Conservation (phyloP, 2,888 invertebrate species). For the Athrips mouffetella region DNA sequence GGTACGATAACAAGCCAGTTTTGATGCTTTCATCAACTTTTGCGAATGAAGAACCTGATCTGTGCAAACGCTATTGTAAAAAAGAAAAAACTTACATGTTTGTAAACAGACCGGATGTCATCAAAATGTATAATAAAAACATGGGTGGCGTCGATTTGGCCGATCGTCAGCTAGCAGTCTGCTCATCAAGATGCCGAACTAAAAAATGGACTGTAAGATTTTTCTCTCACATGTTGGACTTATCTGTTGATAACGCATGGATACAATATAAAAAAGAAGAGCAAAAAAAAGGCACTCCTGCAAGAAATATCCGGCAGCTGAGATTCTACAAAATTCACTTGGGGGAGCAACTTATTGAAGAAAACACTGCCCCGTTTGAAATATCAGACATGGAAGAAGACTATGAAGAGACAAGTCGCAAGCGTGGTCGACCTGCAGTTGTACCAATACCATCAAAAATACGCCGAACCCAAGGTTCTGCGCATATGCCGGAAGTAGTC, state of each 20-base stretch:
- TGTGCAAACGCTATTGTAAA: background rate
- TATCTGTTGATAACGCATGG: conserved; percentile 20
- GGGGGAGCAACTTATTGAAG: background rate
- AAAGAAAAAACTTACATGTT: background rate
- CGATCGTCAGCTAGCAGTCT: conserved; percentile 19
- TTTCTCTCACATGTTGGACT: conserved; percentile 21
- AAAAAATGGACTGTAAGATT: conserved; percentile 24
- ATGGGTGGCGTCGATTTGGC: conserved; percentile 20
- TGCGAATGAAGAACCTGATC: background rate
- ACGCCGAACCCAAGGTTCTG: no score
- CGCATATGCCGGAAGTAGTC: no score
- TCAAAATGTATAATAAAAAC: no score
- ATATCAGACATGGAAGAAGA: background rate
- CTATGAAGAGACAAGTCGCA: conserved; percentile 11
- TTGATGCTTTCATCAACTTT: background rate
- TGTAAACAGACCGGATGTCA: background rate
- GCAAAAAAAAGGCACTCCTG: background rate
- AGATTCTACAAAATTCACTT: conserved; percentile 8
- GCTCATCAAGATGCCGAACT: conserved; percentile 16
- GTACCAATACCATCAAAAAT: no score
- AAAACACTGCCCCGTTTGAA: background rate
- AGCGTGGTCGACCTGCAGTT: no score
- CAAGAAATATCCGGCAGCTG: conserved; percentile 12
- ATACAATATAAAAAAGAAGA: conserved; percentile 14
- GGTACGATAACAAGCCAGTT: conserved; percentile 1